A percentile compares a stretch with the other conserved stretches of the same genome.
phyloP scores from a whole-genome alignment of 35 echinoderm and acorn worm species.

The Hemicentrotus pulcherrimus region DNA sequence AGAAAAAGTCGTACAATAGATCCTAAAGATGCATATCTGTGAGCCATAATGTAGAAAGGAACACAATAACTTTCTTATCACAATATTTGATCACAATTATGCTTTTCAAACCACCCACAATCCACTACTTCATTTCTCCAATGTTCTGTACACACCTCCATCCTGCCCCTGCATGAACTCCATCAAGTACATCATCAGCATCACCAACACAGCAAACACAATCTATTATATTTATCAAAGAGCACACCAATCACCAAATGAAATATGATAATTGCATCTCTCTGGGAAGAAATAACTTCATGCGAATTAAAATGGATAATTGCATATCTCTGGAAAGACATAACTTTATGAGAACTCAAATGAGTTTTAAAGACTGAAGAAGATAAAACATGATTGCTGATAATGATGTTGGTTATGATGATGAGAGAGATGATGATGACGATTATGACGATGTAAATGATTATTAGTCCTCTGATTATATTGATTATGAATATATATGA shows the following conservation, averaged over 20 bases:
- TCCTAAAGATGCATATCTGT: not conserved
- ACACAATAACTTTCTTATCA: not conserved
- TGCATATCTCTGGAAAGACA: too few relatives aligned
- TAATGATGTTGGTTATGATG: not conserved
- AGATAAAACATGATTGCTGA: not conserved
- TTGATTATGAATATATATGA: not conserved
- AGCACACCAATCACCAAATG: too few relatives aligned
- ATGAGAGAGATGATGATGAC: not conserved
- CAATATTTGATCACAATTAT: not conserved
- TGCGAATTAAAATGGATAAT: too few relatives aligned
- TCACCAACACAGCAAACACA: too few relatives aligned
- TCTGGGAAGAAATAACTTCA: too few relatives aligned
- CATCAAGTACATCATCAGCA: too few relatives aligned
- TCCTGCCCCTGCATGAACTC: too few relatives aligned
- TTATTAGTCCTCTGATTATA: not conserved
- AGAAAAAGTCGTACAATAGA: not conserved
- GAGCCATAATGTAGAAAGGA: not conserved
- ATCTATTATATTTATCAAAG: too few relatives aligned
- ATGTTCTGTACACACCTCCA: not conserved
- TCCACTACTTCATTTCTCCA: not conserved
- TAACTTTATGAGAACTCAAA: too few relatives aligned
- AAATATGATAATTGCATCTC: too few relatives aligned
- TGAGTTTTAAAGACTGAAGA: too few relatives aligned
- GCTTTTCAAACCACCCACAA: not conserved
- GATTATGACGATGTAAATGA: not conserved